These are phyloP conservation scores for Drosophila greeni DNA, from an alignment of 2,888 invertebrate genomes.

Conservation along the genomic window DNA sequence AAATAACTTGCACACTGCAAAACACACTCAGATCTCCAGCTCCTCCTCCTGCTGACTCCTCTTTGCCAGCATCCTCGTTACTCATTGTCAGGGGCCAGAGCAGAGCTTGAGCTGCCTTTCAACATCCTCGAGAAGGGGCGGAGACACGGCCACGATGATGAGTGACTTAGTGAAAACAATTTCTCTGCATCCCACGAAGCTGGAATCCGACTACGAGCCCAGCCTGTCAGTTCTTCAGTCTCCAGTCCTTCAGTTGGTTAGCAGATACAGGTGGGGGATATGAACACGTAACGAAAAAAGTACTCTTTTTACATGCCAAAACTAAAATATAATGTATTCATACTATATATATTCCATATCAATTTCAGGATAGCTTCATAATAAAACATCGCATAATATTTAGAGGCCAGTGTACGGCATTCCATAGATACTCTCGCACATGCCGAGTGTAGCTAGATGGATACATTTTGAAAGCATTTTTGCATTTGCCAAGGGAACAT, in stretches of 20 bases:
- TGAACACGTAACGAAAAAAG: not conserved
- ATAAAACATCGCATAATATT: not conserved
- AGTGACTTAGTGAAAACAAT: conserved; percentile 65
- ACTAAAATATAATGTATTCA: no score
- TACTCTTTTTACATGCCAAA: no score
- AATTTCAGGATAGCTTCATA: no score
- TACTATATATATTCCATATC: no score
- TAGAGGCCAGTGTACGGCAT: not conserved
- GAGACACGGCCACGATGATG: conserved; percentile 52
- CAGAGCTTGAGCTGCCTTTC: conserved; percentile 44
- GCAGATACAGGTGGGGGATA: not conserved
- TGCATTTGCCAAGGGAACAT: conserved; percentile 20
- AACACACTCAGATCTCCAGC: not conserved
- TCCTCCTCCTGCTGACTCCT: not conserved
- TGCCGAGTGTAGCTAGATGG: conserved; percentile 10
- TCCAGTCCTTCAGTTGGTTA: not conserved
- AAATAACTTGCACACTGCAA: conserved; percentile 55
- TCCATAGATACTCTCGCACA: not conserved
- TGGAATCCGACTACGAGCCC: conserved; percentile 9
- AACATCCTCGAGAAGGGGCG: conserved; percentile 36
- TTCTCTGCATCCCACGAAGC: conserved; percentile 37
- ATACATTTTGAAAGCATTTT: conserved; percentile 15
- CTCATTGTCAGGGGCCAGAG: conserved; percentile 38
- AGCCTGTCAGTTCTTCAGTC: not conserved
- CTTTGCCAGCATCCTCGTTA: conserved; percentile 25